phyloP scores from a whole-genome alignment of 2,113 vertebrate species.

The Strix uralensis region DNA sequence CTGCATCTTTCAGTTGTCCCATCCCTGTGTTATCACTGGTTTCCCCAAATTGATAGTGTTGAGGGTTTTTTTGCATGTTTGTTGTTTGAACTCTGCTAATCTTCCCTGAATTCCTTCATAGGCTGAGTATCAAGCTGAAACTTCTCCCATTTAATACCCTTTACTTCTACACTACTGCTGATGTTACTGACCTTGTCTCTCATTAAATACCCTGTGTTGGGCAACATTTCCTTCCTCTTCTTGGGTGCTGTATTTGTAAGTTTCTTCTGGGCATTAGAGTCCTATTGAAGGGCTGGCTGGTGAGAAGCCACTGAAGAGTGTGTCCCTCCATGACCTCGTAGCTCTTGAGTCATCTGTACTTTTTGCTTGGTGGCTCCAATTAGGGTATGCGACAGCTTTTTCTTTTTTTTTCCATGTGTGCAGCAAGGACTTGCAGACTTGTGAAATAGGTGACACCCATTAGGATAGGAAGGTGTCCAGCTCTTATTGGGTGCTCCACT shows the following conservation, averaged over 20 bases:
- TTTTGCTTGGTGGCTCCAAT: neutral
- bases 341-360: neutral
- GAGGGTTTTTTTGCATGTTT: neutral
- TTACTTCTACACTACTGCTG: neutral
- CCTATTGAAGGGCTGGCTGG: neutral
- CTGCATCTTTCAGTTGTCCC: neutral
- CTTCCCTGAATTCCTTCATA: neutral
- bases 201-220: neutral
- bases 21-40: neutral
- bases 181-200: neutral
- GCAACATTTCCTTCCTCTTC: neutral
- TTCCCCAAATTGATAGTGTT: neutral
- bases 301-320: neutral
- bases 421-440: neutral
- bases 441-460: neutral
- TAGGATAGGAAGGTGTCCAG: neutral
- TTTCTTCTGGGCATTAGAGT: neutral
- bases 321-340: accelerated
- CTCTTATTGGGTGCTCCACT: neutral
- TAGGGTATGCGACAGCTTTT: accelerated
- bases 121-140: neutral
- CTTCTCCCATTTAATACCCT: neutral
- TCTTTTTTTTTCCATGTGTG: neutral
- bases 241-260: neutral
- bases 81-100: neutral